phyloP scores from a whole-genome alignment of 2,113 vertebrate species.

The Aptenodytes patagonicus region DNA sequence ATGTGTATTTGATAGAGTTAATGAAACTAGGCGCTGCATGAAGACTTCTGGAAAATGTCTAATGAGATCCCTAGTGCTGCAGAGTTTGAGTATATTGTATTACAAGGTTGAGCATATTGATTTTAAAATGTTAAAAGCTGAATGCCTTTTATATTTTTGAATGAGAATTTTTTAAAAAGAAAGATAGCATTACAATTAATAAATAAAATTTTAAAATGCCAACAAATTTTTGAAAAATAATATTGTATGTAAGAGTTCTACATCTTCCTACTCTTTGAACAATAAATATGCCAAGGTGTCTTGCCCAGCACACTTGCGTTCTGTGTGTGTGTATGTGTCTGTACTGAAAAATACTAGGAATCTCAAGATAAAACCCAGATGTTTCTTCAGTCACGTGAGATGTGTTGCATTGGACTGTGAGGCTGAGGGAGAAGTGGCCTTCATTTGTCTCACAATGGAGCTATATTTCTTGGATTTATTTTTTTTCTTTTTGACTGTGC shows the following conservation, averaged over 20 bases:
- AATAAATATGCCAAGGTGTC: neutral
- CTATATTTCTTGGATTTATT: neutral
- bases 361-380: constrained; percentile 10
- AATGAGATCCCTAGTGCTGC: neutral
- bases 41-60: neutral
- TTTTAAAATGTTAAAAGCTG: neutral
- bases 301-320: neutral
- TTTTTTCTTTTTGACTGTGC: neutral
- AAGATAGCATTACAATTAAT: neutral
- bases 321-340: neutral
- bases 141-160: neutral
- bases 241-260: neutral
- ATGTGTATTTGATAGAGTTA: neutral
- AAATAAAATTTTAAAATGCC: neutral
- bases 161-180: neutral
- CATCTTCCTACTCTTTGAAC: neutral
- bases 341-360: neutral
- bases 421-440: neutral
- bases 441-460: neutral
- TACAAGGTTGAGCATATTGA: neutral
- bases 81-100: neutral
- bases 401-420: neutral
- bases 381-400: neutral
- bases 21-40: neutral
- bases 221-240: neutral